A percentile compares a stretch with the other conserved stretches of the same genome.
Conservation (phyloP, 1,140 invertebrate genomes). For the Formica exsecta region DNA sequence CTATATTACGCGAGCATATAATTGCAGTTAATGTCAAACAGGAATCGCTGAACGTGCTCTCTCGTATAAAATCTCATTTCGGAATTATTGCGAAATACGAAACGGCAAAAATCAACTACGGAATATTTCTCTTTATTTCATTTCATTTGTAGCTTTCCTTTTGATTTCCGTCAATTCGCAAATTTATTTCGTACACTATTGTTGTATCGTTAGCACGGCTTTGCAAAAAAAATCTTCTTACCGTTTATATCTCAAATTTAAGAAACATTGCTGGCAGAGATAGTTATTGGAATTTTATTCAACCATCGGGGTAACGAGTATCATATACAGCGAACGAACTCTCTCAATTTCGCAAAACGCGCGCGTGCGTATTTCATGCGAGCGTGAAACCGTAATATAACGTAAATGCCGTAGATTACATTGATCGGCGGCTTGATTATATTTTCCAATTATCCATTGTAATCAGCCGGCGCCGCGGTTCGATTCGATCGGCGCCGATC, state of each 20-base stretch:
- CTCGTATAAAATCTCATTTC: conserved; percentile 51
- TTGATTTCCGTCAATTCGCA: conserved; percentile 16
- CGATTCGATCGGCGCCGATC: conserved; percentile 24
- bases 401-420: conserved; percentile 51
- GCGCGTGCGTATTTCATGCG: conserved; percentile 1
- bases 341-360: background rate
- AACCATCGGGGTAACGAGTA: background rate
- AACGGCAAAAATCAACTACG: conserved; percentile 50
- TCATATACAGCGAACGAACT: background rate
- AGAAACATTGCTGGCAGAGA: background rate
- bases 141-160: background rate
- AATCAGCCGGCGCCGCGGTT: conserved; percentile 36
- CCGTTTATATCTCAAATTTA: background rate
- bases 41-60: conserved; percentile 52
- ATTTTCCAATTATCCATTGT: conserved; percentile 62
- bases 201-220: background rate
- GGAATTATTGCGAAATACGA: conserved; percentile 25
- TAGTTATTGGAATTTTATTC: background rate
- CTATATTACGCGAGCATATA: conserved; percentile 50
- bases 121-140: conserved; percentile 33
- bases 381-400: conserved; percentile 45
- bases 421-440: conserved; percentile 37
- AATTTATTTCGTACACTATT: conserved; percentile 12
- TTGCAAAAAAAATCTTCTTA: background rate
- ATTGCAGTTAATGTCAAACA: conserved; percentile 61